A percentile compares a stretch with the other conserved stretches of the same genome.
Evolutionary conservation across 2,888 invertebrate species (phyloP).

Genomic region (Neoscelio sp.): DNA sequence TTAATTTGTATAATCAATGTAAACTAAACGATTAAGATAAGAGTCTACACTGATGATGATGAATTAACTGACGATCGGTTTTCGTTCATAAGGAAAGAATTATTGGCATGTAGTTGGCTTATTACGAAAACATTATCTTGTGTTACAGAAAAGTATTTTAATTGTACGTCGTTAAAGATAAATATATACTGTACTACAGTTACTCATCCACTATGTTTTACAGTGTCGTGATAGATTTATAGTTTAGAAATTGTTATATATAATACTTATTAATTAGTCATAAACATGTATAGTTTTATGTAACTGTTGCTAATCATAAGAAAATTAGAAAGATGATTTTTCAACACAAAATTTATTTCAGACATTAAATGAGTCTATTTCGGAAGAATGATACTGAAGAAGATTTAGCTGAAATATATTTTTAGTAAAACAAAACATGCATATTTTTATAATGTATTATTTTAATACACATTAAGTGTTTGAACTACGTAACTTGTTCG

Average conservation of each 20-base stretch:
- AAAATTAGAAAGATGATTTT: conserved; percentile 8
- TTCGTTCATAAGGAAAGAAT: conserved; percentile 2
- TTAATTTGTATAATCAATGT: conserved; percentile 30
- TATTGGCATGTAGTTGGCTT: conserved; percentile 9
- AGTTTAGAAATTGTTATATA: too few relatives aligned
- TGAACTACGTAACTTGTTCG: too few relatives aligned
- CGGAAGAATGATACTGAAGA: too few relatives aligned
- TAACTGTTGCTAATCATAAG: not conserved
- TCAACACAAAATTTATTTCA: too few relatives aligned
- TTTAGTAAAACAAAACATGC: too few relatives aligned
- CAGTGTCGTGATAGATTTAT: too few relatives aligned
- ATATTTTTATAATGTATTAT: too few relatives aligned
- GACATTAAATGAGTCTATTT: too few relatives aligned
- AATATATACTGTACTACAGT: not conserved
- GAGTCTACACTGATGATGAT: conserved; percentile 16
- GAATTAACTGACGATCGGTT: conserved; percentile 17
- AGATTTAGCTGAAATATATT: too few relatives aligned
- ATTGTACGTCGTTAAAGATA: not conserved
- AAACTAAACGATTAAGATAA: conserved; percentile 29
- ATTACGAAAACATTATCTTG: not conserved
- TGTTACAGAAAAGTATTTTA: conserved; percentile 4
- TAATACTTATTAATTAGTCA: not conserved
- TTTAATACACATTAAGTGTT: too few relatives aligned
- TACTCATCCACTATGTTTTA: too few relatives aligned
- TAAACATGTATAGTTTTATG: not conserved